Evolutionary conservation across 2,113 vertebrate species (phyloP), one percentile per base, ranked within the genome.

Genomic region (Vimba vimba): DNA sequence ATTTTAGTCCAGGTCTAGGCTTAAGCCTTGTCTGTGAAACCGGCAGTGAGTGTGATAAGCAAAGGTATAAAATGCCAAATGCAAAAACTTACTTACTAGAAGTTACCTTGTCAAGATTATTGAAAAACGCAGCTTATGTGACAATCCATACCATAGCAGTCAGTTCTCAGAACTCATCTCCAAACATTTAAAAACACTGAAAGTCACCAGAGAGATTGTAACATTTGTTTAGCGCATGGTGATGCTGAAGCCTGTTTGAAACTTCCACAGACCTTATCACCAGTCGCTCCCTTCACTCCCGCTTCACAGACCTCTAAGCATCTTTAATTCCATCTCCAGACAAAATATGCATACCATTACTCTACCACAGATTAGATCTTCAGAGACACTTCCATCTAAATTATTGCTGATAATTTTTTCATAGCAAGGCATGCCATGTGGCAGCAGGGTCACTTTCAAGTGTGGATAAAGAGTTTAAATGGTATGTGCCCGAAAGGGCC

Each of bases 281-380:
- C 50, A 17, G 25, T 79, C 57, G 21, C 13, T 60, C 33, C 77
- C 55, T 68, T 57, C 36, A 47, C 60, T 47, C 60, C 80, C 25
- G 11, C 57, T 87, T 87, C 85, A 80, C 23, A 84, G 52, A 43
- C 33, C 77, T 79, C 55, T 39, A 17, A 79, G 77, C 52, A 77
- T 69, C 73, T 60, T 84, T 82, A 82, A 89, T 82, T 86, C 55
- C 75, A 86, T 84, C 80, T 62, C 73, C 85, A 73, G 82, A 68
- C 52, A 83, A 87, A 87, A 85, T 87, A 80, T 86, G 75, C 75
- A 86, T 83, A 55, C 73, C 25, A 88, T 80, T 82, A 76, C 77
- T 8, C 77, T 55, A 60, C 73, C 33, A 73, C 85, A 85, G 71
- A 84, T 86, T 76, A 77, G 52, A 82, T 74, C 85, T 73, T 77